Conservation (phyloP, 2,797 vertebrate genomes). For the Helicolenus hilgendorfi region DNA sequence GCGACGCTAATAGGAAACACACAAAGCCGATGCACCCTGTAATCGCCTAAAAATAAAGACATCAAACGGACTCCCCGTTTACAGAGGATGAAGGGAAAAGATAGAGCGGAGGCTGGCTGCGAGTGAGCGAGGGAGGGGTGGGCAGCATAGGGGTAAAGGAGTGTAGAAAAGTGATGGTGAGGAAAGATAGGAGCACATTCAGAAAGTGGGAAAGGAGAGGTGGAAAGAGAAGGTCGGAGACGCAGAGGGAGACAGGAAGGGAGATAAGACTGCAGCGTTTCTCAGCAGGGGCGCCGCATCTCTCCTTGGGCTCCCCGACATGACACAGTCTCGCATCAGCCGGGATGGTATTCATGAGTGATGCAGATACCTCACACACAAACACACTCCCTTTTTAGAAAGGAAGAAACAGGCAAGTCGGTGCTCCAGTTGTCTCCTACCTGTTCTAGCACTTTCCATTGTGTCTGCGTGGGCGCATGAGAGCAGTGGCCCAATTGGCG, state of each 20-base stretch:
- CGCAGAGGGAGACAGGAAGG: constrained; percentile 71
- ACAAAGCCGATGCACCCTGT: constrained; percentile 46
- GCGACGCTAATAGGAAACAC: constrained; percentile 62
- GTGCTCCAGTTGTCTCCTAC: constrained; percentile 65
- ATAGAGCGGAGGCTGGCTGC: constrained; percentile 57
- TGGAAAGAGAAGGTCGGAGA: constrained; percentile 81
- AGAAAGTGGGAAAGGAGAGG: constrained; percentile 74
- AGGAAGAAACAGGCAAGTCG: constrained; percentile 50
- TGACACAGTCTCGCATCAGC: constrained; percentile 69
- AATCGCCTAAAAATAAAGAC: constrained; percentile 79
- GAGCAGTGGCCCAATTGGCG: constrained; percentile 78
- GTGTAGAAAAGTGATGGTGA: constrained; percentile 77
- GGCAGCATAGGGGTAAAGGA: constrained; percentile 53
- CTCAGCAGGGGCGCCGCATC: constrained; percentile 70
- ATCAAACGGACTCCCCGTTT: constrained; percentile 76
- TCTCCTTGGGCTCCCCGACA: constrained; percentile 73
- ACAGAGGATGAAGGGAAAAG: constrained; percentile 70
- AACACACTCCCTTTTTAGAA: constrained; percentile 30
- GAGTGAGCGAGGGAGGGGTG: constrained; percentile 21
- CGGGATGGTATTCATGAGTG: constrained; percentile 71
- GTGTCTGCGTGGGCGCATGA: constrained; percentile 56
- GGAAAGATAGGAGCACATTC: constrained; percentile 74
- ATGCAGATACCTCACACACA: constrained; percentile 66
- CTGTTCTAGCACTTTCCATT: constrained; percentile 72
- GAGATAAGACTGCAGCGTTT: constrained; percentile 84